Evolutionary conservation across 2,888 invertebrate genomes (phyloP).

Genomic region (Spatulosminthurus flaviceps): DNA sequence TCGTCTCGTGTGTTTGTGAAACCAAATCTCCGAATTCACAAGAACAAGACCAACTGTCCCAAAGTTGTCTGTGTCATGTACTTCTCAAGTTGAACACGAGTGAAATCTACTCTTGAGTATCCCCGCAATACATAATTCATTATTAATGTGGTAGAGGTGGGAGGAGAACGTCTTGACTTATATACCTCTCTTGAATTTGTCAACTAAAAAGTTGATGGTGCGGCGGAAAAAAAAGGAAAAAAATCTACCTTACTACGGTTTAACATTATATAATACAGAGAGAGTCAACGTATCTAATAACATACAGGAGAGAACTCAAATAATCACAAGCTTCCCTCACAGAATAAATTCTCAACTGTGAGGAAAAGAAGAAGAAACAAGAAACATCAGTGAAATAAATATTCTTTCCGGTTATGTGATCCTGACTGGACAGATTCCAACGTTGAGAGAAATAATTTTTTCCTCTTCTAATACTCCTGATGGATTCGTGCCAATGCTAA

Average conservation of each 20-base stretch:
- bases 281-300: too few relatives aligned
- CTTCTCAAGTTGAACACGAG: too few relatives aligned
- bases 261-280: too few relatives aligned
- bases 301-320: too few relatives aligned
- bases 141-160: background rate
- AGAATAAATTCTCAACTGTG: background rate
- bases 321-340: too few relatives aligned
- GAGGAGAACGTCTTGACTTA: background rate
- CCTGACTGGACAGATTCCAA: conserved; percentile 42
- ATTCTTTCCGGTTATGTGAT: conserved; percentile 13
- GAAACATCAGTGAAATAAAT: conserved; percentile 8
- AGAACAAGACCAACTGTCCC: background rate
- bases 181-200: conserved; percentile 10
- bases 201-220: background rate
- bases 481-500: conserved; percentile 45
- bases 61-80: too few relatives aligned
- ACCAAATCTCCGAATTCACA: background rate
- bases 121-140: background rate
- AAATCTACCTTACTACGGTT: too few relatives aligned
- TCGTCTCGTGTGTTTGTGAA: background rate
- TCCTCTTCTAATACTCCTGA: conserved; percentile 40
- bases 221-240: background rate
- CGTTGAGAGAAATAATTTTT: conserved; percentile 12
- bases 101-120: background rate
- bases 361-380: background rate